Evolutionary conservation across 2,797 vertebrate genomes (phyloP).

Genomic region (Falco naumanni): DNA sequence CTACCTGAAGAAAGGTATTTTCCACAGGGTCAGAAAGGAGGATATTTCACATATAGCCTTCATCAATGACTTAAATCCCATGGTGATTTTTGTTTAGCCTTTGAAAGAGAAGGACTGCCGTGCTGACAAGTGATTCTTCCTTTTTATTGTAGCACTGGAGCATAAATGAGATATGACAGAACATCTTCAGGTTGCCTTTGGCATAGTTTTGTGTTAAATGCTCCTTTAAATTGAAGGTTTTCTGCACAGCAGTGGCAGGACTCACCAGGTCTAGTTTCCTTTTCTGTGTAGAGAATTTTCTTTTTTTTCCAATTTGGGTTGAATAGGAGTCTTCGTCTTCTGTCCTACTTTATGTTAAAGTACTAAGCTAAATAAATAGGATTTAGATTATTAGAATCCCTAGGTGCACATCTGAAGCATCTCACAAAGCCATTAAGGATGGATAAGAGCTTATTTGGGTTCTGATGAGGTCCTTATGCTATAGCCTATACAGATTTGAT

Average conservation of each 20-base stretch:
- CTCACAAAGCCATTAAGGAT: not conserved
- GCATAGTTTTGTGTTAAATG: constrained; percentile 40
- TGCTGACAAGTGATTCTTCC: not conserved
- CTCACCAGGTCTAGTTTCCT: not conserved
- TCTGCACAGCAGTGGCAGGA: not conserved
- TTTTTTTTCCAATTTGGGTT: not conserved
- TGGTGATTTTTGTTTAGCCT: not conserved
- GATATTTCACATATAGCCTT: not conserved
- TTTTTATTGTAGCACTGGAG: not conserved
- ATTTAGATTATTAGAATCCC: not conserved
- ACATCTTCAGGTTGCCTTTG: constrained; percentile 40
- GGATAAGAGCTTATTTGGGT: not conserved
- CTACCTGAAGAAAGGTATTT: not conserved
- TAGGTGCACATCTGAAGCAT: not conserved
- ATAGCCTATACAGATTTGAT: not conserved
- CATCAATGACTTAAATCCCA: not conserved
- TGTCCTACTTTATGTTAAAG: not conserved
- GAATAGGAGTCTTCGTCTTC: not conserved
- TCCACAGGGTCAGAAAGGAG: not conserved
- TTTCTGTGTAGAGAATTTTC: not conserved
- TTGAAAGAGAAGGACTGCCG: not conserved
- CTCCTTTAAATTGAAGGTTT: not conserved
- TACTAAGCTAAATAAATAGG: not conserved
- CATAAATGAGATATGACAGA: constrained; percentile 43
- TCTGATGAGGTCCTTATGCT: not conserved